These are phyloP conservation scores for Musca vetustissima DNA, from an alignment of 1,140 invertebrate species.

Conservation along the genomic window DNA sequence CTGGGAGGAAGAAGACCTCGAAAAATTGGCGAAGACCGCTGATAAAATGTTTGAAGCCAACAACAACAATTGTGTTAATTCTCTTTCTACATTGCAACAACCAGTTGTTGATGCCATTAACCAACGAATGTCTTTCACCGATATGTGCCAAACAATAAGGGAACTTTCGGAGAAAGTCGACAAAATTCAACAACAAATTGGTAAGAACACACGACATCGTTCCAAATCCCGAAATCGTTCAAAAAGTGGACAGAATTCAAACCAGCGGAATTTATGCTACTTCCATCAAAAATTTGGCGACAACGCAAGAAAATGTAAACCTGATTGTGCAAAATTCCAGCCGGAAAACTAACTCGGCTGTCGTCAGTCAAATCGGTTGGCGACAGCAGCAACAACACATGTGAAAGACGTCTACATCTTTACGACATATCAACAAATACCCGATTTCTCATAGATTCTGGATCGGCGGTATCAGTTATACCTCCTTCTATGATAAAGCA, in stretches of 20 bases:
- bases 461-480: not conserved
- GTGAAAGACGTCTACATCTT: not conserved
- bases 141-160: too few relatives aligned
- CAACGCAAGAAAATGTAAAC: not conserved
- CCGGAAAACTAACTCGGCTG: slow-evolving; percentile 4
- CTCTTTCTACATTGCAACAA: not conserved
- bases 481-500: not conserved
- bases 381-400: not conserved
- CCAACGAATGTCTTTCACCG: not conserved
- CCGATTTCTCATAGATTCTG: not conserved
- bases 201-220: not conserved
- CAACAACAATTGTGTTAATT: not conserved
- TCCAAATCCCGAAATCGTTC: not conserved
- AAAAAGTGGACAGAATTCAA: not conserved
- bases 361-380: slow-evolving; percentile 4
- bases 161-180: not conserved
- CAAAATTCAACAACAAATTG: not conserved
- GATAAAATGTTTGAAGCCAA: slow-evolving; percentile 3
- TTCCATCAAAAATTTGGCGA: not conserved
- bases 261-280: not conserved
- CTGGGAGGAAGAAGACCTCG: slow-evolving; percentile 2
- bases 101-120: not conserved
- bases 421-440: not conserved
- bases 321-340: not conserved
- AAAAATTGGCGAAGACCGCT: slow-evolving; percentile 2